Evolutionary conservation across 2,888 invertebrate genomes (phyloP).

Genomic region (Corythucha ciliata): DNA sequence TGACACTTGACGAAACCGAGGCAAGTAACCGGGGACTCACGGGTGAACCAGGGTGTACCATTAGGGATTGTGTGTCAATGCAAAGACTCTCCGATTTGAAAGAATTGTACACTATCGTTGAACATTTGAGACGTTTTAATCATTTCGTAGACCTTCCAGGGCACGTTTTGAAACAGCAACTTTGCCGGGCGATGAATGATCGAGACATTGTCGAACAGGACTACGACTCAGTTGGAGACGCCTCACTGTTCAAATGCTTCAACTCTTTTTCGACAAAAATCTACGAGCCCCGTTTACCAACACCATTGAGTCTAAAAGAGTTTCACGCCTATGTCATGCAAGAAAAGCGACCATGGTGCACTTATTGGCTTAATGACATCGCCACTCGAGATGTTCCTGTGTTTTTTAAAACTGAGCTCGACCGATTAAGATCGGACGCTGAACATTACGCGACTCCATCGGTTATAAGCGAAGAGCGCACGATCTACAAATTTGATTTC

Average conservation of each 20-base stretch:
- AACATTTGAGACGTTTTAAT: conserved; percentile 1
- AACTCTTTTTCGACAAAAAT: conserved; percentile 2
- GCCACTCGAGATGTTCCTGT: conserved; percentile 11
- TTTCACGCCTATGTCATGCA: conserved; percentile 11
- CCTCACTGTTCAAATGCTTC: conserved; percentile 10
- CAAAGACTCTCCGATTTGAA: not conserved
- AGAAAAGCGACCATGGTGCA: conserved; percentile 1
- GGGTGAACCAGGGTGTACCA: conserved; percentile 12
- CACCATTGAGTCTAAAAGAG: conserved; percentile 4
- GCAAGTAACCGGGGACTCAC: conserved; percentile 14
- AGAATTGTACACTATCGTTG: not conserved
- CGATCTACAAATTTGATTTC: conserved; percentile 13
- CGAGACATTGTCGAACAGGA: conserved; percentile 15
- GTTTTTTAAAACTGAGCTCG: conserved; percentile 7
- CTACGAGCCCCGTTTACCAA: conserved; percentile 4
- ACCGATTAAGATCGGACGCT: conserved; percentile 1
- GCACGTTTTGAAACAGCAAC: conserved; percentile 4
- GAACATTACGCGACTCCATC: conserved; percentile 13
- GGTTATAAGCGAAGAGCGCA: conserved; percentile 8
- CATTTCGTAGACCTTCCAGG: conserved; percentile 9
- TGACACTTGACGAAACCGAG: not conserved
- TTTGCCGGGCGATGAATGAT: conserved; percentile 1
- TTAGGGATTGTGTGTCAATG: conserved; percentile 6
- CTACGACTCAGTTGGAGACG: not conserved
- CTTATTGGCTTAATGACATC: conserved; percentile 3